Evolutionary conservation across 1,140 invertebrate genomes (phyloP), one percentile per base, ranked within the genome.

Genomic region (Cheumatopsyche charites): DNA sequence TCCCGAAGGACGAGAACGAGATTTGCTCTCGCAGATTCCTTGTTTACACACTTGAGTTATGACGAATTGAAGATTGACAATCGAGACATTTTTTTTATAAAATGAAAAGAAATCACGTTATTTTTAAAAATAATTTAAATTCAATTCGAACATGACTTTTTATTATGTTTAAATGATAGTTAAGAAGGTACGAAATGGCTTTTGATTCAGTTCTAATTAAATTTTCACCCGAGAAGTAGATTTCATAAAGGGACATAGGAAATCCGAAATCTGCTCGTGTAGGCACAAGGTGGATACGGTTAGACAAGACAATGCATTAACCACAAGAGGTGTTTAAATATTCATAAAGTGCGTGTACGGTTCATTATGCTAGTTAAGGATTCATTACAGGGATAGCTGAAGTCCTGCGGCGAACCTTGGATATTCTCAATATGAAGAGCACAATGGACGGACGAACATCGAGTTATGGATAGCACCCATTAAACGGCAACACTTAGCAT

Each of bases 341-440:
- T 75, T 75, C 74, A 70, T 75, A 75, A 75, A 75, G 49, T 70
- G 74, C 71, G 71, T 75, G 67, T 61, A 75, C 62, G 71, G 70
- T 75, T 75, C 71, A 73, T 75, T 75, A 75, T 73, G 67, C 52
- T 66, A 29, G 70, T 70, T 72, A 73, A 75, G 67, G 62, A 72
- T 72, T 75, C 74, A 75, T 75, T 73, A 75, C 47, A 55, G 52
- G 67, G 70, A 75, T 70, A 70, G 70, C 43, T 23, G 21, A 17
- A 25, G 52, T 36, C 47, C 26, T 67, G 63, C 45, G 73, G 55
- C 17, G 67, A 25, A 52, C 58, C 62, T 21, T 26, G 21, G 55
- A 21, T 23, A 17, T 52, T 2, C 55, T 58, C 11, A 23, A 23
- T 13, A 58, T 25, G 23, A 23, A 58, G 55, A 58, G 23, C 55